Conservation (phyloP, 2,797 vertebrate genomes). For the Epinephelus coioides region DNA sequence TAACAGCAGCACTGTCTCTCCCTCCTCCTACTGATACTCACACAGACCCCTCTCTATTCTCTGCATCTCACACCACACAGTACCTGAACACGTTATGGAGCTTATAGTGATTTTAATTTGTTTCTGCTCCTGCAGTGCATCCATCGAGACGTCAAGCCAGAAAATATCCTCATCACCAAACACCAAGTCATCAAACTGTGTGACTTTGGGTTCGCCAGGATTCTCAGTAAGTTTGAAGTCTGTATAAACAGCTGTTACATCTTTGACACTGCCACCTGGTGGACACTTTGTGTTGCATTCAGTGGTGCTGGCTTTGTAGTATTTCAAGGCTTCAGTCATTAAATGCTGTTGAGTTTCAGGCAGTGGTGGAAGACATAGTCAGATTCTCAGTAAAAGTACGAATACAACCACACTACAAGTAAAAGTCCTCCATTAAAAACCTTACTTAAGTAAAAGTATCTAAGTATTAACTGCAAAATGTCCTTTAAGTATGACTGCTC, state of each 20-base stretch:
- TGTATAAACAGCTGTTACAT: background rate
- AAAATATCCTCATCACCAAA: constrained; percentile 97
- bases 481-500: no score
- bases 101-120: background rate
- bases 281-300: background rate
- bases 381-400: no score
- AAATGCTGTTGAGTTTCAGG: no score
- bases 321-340: background rate
- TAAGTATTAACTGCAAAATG: no score
- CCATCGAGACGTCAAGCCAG: constrained; percentile 96
- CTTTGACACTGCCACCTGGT: constrained; percentile 23
- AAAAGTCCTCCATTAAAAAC: no score
- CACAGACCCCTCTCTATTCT: constrained; percentile 3
- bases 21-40: background rate
- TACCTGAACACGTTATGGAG: background rate
- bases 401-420: no score
- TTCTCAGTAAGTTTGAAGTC: constrained; percentile 90
- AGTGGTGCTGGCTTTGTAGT: background rate
- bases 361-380: no score
- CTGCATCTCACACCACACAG: background rate
- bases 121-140: constrained; percentile 89
- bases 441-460: no score
- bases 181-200: constrained; percentile 96
- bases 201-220: constrained; percentile 96
- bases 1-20: constrained; percentile 23